These are phyloP conservation scores for Acanthiza pusilla DNA, from an alignment of 2,797 vertebrate species.

Conservation along the genomic window DNA sequence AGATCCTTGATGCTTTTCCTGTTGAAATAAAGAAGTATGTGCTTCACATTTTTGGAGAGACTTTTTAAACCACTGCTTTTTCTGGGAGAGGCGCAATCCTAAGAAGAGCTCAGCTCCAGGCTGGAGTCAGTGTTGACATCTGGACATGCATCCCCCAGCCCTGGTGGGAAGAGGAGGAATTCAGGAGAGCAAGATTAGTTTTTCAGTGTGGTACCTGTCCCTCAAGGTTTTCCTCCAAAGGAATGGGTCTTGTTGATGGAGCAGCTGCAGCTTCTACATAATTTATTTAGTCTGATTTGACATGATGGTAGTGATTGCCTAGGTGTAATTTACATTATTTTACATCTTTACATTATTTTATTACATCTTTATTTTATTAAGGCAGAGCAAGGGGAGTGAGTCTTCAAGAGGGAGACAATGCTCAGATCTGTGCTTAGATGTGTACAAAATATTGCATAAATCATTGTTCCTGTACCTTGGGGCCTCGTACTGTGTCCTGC, in stretches of 20 bases:
- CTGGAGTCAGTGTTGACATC: neutral
- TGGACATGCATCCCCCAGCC: neutral
- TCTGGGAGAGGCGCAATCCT: neutral
- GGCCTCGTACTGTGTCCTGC: neutral
- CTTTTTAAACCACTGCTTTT: neutral
- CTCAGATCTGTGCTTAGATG: neutral
- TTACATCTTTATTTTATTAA: constrained; percentile 17
- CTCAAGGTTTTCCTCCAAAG: neutral
- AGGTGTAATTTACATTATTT: neutral
- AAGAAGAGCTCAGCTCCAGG: neutral
- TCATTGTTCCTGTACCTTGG: neutral
- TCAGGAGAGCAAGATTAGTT: neutral
- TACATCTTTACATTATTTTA: constrained; percentile 13
- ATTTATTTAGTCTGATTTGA: neutral
- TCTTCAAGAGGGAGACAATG: neutral
- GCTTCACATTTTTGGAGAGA: neutral
- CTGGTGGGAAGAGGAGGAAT: neutral
- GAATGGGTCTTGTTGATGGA: neutral
- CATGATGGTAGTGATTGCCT: neutral
- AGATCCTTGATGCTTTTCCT: neutral
- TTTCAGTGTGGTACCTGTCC: neutral
- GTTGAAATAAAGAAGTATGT: neutral
- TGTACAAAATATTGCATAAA: neutral
- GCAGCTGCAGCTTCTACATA: neutral
- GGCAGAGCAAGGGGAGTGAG: neutral